Evolutionary conservation across 2,113 vertebrate genomes (phyloP).

Genomic region (Thinocorus orbignyianus): DNA sequence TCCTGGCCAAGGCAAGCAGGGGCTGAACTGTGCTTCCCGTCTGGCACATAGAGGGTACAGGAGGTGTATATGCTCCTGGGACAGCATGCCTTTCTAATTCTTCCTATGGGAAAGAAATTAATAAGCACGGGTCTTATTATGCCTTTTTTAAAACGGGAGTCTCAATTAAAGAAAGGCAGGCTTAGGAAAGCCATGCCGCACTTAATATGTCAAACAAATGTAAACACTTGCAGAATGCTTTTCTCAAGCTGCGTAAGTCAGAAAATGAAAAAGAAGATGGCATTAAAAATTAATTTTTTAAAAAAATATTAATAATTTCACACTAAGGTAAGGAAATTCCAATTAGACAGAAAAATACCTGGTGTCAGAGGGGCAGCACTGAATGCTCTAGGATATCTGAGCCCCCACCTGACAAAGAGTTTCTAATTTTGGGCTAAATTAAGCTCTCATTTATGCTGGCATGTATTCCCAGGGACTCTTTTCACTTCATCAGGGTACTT

Average conservation of each 20-base stretch:
- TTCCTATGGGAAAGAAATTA: not conserved
- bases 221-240: not conserved
- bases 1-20: rapidly evolving
- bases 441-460: not conserved
- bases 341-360: not conserved
- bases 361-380: not conserved
- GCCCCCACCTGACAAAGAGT: not conserved
- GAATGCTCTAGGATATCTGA: not conserved
- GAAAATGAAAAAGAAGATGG: not conserved
- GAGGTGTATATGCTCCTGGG: too few species aligned
- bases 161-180: not conserved
- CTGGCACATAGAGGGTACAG: rapidly evolving
- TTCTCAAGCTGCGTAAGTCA: not conserved
- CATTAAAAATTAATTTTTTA: not conserved
- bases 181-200: not conserved
- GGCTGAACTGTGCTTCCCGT: not conserved
- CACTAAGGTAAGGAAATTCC: not conserved
- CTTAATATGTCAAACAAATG: not conserved
- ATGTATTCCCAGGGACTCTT: not conserved
- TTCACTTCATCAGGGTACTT: not conserved
- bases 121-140: not conserved
- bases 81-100: not conserved
- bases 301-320: not conserved
- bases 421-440: slow-evolving; percentile 46
- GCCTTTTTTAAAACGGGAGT: not conserved